Percentiles rank a stretch among this genome's conserved stretches.
phyloP scores from a whole-genome alignment of 2,888 invertebrate species.

The Mythimna albipuncta region DNA sequence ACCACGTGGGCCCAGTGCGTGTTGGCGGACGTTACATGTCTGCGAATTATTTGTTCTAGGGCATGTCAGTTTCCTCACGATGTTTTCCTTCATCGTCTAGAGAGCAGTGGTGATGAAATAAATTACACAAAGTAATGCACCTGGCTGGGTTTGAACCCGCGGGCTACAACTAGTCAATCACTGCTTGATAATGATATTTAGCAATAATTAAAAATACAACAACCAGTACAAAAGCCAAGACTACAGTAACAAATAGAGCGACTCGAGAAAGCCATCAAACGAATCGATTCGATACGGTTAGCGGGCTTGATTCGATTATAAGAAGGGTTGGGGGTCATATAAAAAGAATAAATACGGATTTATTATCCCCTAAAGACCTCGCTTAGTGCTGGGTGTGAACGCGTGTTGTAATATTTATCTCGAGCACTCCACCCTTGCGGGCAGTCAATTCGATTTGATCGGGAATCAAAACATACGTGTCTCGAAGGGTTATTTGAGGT shows the following conservation, averaged over 20 bases:
- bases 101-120: no score
- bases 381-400: constrained; percentile 88
- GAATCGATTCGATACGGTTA: constrained; percentile 86
- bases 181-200: no score
- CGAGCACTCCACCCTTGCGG: constrained; percentile 80
- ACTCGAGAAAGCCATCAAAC: constrained; percentile 49
- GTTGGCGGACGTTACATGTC: no score
- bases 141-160: no score
- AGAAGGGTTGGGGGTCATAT: constrained; percentile 83
- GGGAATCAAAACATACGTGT: constrained; percentile 84
- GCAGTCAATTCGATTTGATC: constrained; percentile 85
- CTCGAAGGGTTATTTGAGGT: constrained; percentile 66
- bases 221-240: constrained; percentile 8
- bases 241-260: constrained; percentile 41
- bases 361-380: constrained; percentile 89
- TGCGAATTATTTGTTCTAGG: no score
- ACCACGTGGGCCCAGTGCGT: no score
- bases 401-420: constrained; percentile 87
- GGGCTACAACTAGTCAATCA: no score
- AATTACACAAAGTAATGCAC: no score
- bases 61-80: no score
- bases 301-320: constrained; percentile 85
- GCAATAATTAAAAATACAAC: no score
- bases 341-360: constrained; percentile 91
- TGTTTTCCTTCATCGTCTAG: no score